Base-by-base conservation (phyloP, 2,797 vertebrate species). In the Oceanodroma leucorhoa region DNA sequence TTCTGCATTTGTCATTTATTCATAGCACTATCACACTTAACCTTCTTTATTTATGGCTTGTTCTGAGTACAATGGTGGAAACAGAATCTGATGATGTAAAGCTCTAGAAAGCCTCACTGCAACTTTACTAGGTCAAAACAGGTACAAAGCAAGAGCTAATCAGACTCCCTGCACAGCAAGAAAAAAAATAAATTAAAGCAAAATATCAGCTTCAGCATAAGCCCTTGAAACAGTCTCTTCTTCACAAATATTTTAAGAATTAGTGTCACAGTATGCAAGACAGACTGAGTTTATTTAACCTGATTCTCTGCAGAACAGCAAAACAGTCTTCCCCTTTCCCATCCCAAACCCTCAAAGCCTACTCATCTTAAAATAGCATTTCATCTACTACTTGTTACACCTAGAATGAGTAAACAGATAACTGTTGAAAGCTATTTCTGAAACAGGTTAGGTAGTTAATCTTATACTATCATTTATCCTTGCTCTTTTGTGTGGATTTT, bases 1-100 rank as follows among this genome's bases (percentile, higher is more conserved):
- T 82, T 92, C 89, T 90, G 70, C 36, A 43, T 76, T 65, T 87
- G 43, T 54, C 30, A 72, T 85, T 90, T 80, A 89, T 85, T 93
- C 86, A 73, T n/a, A 93, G 82, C 64, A 67, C 72, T 43, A 50
- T 32, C 55, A 79, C 53, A 75, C 58, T 73, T 62, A 51, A 12
- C 64, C 64, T 80, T 67, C 58, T 66, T 83, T 92, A 91, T 84
- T 83, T 77, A 61, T 66, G 70, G 62, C 51, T 73, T 61, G 50
- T 43, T 91, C 65, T 51, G 89, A 79, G 80, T 34, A 83, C 87
- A 83, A 24, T 27, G 11, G 45, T 64, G 20, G 67, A 80, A 85
- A 75, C 55, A 80, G 72, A 38, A 70, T 73, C 36, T 79, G 73
- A 22, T 58, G 38, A 89, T 40, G 51, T 29, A 60, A 57, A 89